Conservation (phyloP, 2,113 vertebrate genomes). For the Seriola rivoliana region DNA sequence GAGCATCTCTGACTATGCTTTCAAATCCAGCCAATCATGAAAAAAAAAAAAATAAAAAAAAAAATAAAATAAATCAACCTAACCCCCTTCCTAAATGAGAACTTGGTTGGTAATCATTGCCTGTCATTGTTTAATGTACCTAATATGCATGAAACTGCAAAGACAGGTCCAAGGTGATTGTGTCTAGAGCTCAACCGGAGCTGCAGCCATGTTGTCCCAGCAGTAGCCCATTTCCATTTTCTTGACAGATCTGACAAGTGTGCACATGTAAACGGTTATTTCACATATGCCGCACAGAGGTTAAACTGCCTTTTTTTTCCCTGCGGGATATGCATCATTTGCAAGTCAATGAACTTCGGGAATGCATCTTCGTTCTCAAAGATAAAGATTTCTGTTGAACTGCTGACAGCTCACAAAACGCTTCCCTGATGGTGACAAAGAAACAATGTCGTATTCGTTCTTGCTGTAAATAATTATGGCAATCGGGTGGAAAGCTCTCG, state of each 20-base stretch:
- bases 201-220: neutral
- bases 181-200: constrained; percentile 44
- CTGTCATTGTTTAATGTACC: constrained; percentile 51
- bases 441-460: neutral
- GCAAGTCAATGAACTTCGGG: constrained; percentile 65
- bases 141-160: constrained; percentile 58
- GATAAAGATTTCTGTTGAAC: constrained; percentile 28
- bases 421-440: constrained; percentile 1
- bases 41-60: neutral
- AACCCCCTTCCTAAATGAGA: neutral
- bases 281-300: constrained; percentile 44
- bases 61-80: neutral
- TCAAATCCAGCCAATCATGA: constrained; percentile 33
- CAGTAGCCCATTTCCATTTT: constrained; percentile 59
- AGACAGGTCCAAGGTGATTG: constrained; percentile 51
- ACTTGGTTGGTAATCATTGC: constrained; percentile 54
- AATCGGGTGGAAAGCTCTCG: constrained; percentile 2
- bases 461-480: constrained; percentile 45
- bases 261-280: constrained; percentile 36
- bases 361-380: constrained; percentile 51
- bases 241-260: constrained; percentile 56
- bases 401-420: constrained; percentile 42
- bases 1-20: constrained; percentile 19
- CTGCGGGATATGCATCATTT: constrained; percentile 56
- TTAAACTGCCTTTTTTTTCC: neutral